Conservation (phyloP, 2,113 vertebrate genomes). For the Nibea albiflora region DNA sequence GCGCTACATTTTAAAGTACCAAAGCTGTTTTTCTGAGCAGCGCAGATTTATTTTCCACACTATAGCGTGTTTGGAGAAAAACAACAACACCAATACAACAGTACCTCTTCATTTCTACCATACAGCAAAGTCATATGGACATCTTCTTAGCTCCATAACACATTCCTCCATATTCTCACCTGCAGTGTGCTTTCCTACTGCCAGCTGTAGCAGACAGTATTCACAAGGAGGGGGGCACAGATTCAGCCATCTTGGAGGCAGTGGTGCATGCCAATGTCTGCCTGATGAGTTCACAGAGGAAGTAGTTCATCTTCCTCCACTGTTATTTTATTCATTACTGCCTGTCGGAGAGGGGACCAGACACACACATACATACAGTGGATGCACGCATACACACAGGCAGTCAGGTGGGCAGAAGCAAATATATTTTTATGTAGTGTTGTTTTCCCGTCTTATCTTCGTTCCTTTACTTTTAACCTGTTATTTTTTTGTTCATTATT, state of each 20-base stretch:
- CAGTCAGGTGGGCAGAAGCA: constrained; percentile 25
- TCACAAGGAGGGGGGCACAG: constrained; percentile 37
- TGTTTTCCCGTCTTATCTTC: constrained; percentile 10
- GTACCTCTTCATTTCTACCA: not conserved
- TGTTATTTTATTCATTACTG: constrained; percentile 77
- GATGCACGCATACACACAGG: constrained; percentile 1
- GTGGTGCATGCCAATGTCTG: constrained; percentile 67
- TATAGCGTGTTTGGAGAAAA: not conserved
- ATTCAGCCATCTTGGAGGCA: constrained; percentile 67
- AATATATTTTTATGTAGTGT: not conserved
- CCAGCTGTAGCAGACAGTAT: constrained; percentile 43
- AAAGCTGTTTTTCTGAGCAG: constrained; percentile 12
- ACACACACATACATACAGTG: constrained; percentile 18
- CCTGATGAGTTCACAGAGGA: constrained; percentile 69
- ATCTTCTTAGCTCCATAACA: not conserved
- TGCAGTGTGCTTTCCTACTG: constrained; percentile 38
- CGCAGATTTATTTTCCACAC: constrained; percentile 29
- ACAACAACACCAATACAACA: not conserved
- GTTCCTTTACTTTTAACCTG: not conserved
- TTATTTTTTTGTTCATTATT: constrained; percentile 21
- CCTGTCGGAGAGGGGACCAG: constrained; percentile 48
- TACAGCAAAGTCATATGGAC: constrained; percentile 11
- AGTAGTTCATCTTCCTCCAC: constrained; percentile 68
- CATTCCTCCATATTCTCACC: constrained; percentile 40
- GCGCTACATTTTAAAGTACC: constrained; percentile 12